A percentile compares a stretch with the other conserved stretches of the same genome.
Evolutionary conservation across 2,113 vertebrate genomes (phyloP).

Genomic region (Perognathus longimembris): DNA sequence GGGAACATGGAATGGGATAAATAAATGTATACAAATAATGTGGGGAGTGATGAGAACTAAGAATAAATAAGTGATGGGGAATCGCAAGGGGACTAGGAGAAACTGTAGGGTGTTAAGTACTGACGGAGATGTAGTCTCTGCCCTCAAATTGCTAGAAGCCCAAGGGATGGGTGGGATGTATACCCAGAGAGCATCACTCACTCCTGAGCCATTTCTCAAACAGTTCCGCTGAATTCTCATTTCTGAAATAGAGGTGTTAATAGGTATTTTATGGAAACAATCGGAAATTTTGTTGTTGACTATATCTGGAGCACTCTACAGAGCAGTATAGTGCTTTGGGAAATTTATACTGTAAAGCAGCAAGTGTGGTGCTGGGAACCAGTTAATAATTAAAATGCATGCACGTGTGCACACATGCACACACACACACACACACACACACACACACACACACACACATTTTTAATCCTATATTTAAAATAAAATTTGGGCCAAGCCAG

Average conservation of each 20-base stretch:
- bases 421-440: too few relatives aligned
- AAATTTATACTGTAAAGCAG: not conserved
- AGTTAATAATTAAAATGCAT: not conserved
- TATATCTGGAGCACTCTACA: not conserved
- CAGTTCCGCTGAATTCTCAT: not conserved
- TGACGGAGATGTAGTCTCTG: not conserved
- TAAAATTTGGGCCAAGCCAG: too few relatives aligned
- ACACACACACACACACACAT: too few relatives aligned
- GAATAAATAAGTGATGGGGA: conserved; percentile 25
- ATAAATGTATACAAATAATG: conserved; percentile 18
- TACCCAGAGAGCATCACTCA: conserved; percentile 22
- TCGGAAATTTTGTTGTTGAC: conserved; percentile 4
- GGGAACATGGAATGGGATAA: not conserved
- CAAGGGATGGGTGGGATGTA: not conserved
- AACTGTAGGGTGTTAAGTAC: not conserved
- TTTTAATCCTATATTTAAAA: too few relatives aligned
- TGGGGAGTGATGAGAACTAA: conserved; percentile 10
- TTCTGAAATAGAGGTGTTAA: conserved; percentile 48
- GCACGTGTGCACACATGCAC: too few relatives aligned
- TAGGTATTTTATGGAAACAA: conserved; percentile 64
- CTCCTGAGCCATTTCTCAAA: not conserved
- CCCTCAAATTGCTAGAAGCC: conserved; percentile 9
- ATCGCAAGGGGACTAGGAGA: not conserved
- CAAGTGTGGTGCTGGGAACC: not conserved
- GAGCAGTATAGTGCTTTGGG: not conserved